Evolutionary conservation across 2,113 vertebrate species (phyloP).

Genomic region (Pelecanus crispus): DNA sequence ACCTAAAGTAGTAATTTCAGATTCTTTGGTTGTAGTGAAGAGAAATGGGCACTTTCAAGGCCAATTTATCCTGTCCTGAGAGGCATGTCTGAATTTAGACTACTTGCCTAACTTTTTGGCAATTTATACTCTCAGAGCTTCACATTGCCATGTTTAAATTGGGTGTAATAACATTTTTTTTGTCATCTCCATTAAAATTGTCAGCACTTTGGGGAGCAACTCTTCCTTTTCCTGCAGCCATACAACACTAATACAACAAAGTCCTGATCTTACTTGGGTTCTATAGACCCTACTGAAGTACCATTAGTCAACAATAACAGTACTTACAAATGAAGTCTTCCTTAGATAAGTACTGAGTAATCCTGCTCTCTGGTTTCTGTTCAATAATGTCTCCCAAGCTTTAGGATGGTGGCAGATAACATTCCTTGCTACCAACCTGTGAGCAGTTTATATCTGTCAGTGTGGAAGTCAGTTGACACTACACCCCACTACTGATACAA

Average conservation of each 20-base stretch:
- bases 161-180: neutral
- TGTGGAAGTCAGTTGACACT: neutral
- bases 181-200: neutral
- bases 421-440: neutral
- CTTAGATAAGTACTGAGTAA: neutral
- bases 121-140: neutral
- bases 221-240: neutral
- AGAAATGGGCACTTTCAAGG: neutral
- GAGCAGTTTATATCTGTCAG: rapidly evolving
- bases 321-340: neutral
- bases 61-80: neutral
- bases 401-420: neutral
- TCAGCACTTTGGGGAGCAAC: neutral
- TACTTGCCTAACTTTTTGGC: neutral
- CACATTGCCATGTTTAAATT: rapidly evolving
- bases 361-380: neutral
- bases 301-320: neutral
- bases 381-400: neutral
- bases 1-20: neutral
- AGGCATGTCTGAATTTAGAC: neutral
- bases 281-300: neutral
- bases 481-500: rapidly evolving
- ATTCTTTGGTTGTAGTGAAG: neutral
- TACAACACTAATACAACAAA: neutral
- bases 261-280: neutral